Conservation (phyloP, 2,113 vertebrate species). For the Oreamnos americanus region DNA sequence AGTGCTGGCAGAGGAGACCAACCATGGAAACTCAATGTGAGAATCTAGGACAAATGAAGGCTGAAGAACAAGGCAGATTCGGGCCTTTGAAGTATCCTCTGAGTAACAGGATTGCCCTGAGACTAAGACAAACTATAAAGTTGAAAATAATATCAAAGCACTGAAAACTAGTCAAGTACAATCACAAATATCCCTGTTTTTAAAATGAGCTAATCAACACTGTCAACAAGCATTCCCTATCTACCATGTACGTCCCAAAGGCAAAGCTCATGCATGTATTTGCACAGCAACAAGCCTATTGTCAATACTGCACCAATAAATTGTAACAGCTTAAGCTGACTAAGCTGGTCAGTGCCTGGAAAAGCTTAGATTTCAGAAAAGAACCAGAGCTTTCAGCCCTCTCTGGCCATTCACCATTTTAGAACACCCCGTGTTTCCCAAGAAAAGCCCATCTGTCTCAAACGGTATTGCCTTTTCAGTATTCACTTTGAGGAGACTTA, state of each 20-base stretch:
- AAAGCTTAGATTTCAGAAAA: slow-evolving; percentile 25
- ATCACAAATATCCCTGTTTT: background rate
- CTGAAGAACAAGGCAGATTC: background rate
- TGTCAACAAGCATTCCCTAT: background rate
- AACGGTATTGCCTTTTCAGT: slow-evolving; percentile 44
- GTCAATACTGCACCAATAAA: background rate
- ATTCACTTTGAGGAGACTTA: slow-evolving; percentile 36
- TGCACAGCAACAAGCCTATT: background rate
- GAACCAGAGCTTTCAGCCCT: background rate
- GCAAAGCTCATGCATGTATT: background rate
- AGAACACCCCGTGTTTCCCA: background rate
- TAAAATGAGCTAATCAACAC: background rate
- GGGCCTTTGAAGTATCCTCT: background rate
- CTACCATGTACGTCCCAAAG: background rate
- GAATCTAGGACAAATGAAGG: background rate
- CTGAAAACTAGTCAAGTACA: background rate
- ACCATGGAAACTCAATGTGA: background rate
- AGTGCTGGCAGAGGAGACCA: background rate
- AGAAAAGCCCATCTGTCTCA: slow-evolving; percentile 1
- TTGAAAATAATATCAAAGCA: slow-evolving; percentile 13
- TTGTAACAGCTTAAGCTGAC: background rate
- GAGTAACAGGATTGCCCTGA: background rate
- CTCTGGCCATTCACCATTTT: background rate
- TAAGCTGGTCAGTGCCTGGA: background rate
- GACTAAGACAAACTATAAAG: background rate